Base-by-base conservation (phyloP, 2,113 vertebrate genomes). In the Halichoeres trimaculatus region DNA sequence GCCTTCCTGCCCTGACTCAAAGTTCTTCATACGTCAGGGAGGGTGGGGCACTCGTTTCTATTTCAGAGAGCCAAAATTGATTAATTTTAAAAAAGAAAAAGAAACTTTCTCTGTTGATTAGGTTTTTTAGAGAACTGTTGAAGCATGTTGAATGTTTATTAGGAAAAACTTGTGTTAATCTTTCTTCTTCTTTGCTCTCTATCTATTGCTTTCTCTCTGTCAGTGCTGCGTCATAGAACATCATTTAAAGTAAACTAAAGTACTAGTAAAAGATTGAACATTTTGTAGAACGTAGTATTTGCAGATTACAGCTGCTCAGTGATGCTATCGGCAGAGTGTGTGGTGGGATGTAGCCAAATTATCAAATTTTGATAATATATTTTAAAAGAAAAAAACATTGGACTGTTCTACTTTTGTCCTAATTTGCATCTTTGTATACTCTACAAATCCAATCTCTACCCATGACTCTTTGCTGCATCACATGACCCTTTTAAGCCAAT, bases 401-500 rank as follows among this genome's bases (percentile, higher is more conserved):
- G 85, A 88, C 81, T 60, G n/a, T 80, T 90, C 85, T 85, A 65
- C 84, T 85, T 87, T 83, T 64, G 68, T 81, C 86, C 83, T 73
- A 60, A 86, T 84, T 89, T 75, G 84, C 75, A 86, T 88, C 79
- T 86, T 76, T 75, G 65, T 86, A 76, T 47, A 59, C 48, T 45
- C 41, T 59, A 22, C 59, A 38, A 74, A 74, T 96, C 89, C 95
- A 93, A 95, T 90, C 93, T 92, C 90, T 85, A 84, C 93, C 92
- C 81, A 72, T 80, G 77, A 90, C 73, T 89, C 91, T 92, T 90
- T 88, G 91, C 92, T 88, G 91, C 88, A 94, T 94, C 93, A 91
- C 92, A 93, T 83, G 93, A 95, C 94, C 93, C 94, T 90, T 81
- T 93, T 91, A 83, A 95, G 94, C 94, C 93, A 93, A 92, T 88